phyloP scores from a whole-genome alignment of 2,888 invertebrate genomes.

The Thymelicus lineola region DNA sequence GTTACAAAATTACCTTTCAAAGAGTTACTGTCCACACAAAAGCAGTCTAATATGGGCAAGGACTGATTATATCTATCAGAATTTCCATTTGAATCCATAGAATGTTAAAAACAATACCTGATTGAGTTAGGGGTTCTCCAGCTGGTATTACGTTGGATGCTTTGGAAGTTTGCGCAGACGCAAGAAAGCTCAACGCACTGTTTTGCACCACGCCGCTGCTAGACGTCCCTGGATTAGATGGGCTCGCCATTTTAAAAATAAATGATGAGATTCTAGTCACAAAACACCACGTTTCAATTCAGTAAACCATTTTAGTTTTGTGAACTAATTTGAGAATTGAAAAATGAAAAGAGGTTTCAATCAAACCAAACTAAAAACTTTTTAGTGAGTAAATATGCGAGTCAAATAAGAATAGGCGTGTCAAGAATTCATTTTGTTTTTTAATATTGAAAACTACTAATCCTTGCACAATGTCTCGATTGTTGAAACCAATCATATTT shows the following conservation, averaged over 20 bases:
- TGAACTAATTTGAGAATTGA: not conserved
- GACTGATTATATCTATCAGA: too few relatives aligned
- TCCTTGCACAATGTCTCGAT: not conserved
- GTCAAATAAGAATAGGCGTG: too few relatives aligned
- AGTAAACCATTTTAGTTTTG: not conserved
- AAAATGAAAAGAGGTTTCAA: not conserved
- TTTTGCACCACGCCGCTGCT: constrained; percentile 63
- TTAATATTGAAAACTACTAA: not conserved
- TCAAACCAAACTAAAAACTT: not conserved
- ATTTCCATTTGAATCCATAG: too few relatives aligned
- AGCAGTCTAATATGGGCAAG: too few relatives aligned
- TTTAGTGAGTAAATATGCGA: not conserved
- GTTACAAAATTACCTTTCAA: too few relatives aligned
- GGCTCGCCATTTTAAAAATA: constrained; percentile 16
- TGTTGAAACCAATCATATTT: not conserved
- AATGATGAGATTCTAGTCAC: not conserved
- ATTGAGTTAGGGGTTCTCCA: constrained; percentile 47
- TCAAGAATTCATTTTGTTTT: too few relatives aligned
- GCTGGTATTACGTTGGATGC: constrained; percentile 43
- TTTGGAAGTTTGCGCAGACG: constrained; percentile 62
- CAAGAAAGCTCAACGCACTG: constrained; percentile 72
- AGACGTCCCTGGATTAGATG: constrained; percentile 13
- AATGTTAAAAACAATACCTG: constrained; percentile 50
- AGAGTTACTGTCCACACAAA: too few relatives aligned
- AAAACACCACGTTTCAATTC: constrained; percentile 14